Evolutionary conservation across 2,797 vertebrate species (phyloP), one percentile per base, ranked within the genome.

Genomic region (Poecilia velifera): DNA sequence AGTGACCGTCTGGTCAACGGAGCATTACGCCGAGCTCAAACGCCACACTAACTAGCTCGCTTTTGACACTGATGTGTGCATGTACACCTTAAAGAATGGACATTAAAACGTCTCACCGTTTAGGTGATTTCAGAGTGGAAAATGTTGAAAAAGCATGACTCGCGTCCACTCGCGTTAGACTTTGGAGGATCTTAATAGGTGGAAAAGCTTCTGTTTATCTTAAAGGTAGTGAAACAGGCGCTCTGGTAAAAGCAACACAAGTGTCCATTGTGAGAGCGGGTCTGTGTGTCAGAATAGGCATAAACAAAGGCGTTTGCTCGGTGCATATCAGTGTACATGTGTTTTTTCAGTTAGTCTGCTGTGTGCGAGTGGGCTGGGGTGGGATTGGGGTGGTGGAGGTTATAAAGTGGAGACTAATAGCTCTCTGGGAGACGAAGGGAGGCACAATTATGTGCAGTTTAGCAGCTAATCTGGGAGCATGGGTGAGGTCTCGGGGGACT

Each of bases 361-460:
- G 75, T 77, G 77, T 71, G 76, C 0, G 49, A 80, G 78, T 72
- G 74, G 80, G 77, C 66, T 73, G 76, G 73, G 72, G 34, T 76
- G 74, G 55, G 36, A 75, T 53, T 55, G 76, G 43, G 72, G 59
- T 12, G 47, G 34, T 20, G 79, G 78, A 88, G 82, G 83, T 95
- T 96, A 96, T 95, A 96, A 96, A 96, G 95, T 94, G 93, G 96
- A 89, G 95, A 96, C 96, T 97, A 97, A 98, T 97, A 97, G 97
- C 96, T 97, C 94, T 95, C 97, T 96, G 93, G 95, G 96, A 96
- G 96, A 97, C 94, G 96, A 93, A 93, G 96, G 96, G 96, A 96
- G 97, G 97, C 96, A 96, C 97, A 97, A 98, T 98, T 97, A 97
- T 96, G 95, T 95, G 95, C 96, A 97, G 96, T 98, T 97, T 96